Conservation (phyloP, 2,113 vertebrate genomes). For the Pelecanoides urinatrix region DNA sequence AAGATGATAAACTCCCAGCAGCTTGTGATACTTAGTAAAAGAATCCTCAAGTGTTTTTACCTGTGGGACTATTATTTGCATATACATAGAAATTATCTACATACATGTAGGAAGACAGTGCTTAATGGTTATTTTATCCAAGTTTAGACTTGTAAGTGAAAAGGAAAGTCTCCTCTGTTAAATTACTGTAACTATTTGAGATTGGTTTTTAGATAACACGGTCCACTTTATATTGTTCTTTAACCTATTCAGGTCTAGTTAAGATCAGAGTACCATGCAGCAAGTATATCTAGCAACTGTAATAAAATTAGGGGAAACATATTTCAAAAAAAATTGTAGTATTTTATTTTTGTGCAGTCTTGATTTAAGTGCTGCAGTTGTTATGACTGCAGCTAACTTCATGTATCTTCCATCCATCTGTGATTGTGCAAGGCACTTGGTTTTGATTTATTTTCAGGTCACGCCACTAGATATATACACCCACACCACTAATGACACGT, state of each 20-base stretch:
- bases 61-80: not conserved
- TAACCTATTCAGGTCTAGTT: not conserved
- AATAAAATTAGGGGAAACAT: not conserved
- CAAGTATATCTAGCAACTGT: not conserved
- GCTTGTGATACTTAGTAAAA: not conserved
- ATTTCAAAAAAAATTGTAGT: not conserved
- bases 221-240: not conserved
- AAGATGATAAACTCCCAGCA: not conserved
- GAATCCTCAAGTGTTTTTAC: not conserved
- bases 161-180: not conserved
- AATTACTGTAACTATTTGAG: not conserved
- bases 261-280: not conserved
- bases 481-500: conserved; percentile 52
- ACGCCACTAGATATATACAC: not conserved
- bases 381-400: not conserved
- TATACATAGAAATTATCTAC: not conserved
- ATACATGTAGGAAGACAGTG: not conserved
- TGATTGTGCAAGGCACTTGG: not conserved
- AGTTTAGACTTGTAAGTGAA: not conserved
- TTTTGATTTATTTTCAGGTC: conserved; percentile 64
- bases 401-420: not conserved
- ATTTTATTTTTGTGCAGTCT: not conserved
- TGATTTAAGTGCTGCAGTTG: not conserved
- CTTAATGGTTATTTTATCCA: not conserved
- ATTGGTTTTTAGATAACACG: not conserved